Conservation (phyloP, 2,113 vertebrate genomes). For the Sander lucioperca region DNA sequence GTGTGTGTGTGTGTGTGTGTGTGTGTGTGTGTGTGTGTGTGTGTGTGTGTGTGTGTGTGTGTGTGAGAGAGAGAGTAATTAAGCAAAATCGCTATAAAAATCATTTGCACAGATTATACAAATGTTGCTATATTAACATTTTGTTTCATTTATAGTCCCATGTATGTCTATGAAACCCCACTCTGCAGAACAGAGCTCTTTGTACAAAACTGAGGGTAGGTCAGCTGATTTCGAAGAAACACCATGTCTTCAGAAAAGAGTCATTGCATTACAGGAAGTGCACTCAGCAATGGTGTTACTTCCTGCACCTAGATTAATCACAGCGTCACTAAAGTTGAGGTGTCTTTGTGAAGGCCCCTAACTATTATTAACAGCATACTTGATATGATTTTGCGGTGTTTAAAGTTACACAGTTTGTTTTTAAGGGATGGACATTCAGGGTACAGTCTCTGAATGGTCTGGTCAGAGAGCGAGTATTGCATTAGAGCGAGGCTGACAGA, state of each 20-base stretch:
- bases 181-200: slow-evolving; percentile 20
- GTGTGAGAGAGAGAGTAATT: slow-evolving; percentile 1
- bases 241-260: slow-evolving; percentile 59
- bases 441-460: slow-evolving; percentile 8
- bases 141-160: slow-evolving; percentile 10
- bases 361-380: neutral
- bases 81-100: slow-evolving; percentile 11
- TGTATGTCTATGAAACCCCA: neutral
- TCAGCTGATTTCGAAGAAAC: slow-evolving; percentile 81
- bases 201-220: slow-evolving; percentile 59
- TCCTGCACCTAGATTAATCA: slow-evolving; percentile 78
- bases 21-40: neutral
- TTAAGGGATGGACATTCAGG: neutral
- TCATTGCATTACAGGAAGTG: slow-evolving; percentile 82
- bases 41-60: neutral
- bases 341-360: neutral
- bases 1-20: neutral
- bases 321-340: slow-evolving; percentile 25
- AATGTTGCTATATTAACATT: neutral
- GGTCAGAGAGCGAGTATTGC: slow-evolving; percentile 21
- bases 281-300: slow-evolving; percentile 68
- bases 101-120: neutral
- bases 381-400: slow-evolving; percentile 7
- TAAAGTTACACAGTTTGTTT: neutral
- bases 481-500: slow-evolving; percentile 37